Percentiles rank a stretch among this genome's conserved stretches.
Conservation (phyloP, 2,888 invertebrate species). For the Ichneumoninae sp. region DNA sequence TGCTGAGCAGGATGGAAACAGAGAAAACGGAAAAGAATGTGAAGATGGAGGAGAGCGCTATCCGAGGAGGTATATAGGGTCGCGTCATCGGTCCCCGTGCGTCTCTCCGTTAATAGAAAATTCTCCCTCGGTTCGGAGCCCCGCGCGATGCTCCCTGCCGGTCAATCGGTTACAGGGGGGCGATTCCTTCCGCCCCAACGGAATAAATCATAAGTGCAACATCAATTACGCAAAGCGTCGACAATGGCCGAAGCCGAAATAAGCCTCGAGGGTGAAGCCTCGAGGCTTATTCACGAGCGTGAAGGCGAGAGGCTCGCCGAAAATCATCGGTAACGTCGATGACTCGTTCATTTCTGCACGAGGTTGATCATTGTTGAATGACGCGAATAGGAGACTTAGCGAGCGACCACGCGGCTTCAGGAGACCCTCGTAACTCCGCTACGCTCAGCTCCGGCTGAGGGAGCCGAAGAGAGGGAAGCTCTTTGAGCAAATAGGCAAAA, state of each 20-base stretch:
- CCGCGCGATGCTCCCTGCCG: conserved; percentile 1
- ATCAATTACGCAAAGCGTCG: conserved; percentile 47
- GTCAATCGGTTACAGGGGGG: conserved; percentile 18
- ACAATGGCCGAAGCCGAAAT: conserved; percentile 1
- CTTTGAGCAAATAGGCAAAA: conserved; percentile 45
- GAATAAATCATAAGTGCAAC: conserved; percentile 49
- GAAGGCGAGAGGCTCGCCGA: not conserved
- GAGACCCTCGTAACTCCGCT: conserved; percentile 14
- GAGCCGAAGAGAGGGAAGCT: conserved; percentile 21
- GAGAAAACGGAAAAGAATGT: conserved; percentile 19
- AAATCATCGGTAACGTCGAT: conserved; percentile 1
- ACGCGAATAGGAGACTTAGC: not conserved
- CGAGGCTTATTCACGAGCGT: not conserved
- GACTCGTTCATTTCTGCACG: not conserved
- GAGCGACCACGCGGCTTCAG: not conserved
- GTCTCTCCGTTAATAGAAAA: conserved; percentile 48
- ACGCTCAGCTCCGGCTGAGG: conserved; percentile 1
- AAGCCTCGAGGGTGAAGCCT: not conserved
- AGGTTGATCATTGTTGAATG: not conserved
- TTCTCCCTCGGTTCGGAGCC: conserved; percentile 18
- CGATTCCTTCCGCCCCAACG: conserved; percentile 19
- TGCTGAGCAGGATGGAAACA: conserved; percentile 29
- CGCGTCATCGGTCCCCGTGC: conserved; percentile 12
- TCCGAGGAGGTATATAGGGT: conserved; percentile 1
- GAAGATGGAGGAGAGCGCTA: conserved; percentile 5